Evolutionary conservation across 2,888 invertebrate species (phyloP), one percentile per base, ranked within the genome.

Genomic region (Lasius fuliginosus): DNA sequence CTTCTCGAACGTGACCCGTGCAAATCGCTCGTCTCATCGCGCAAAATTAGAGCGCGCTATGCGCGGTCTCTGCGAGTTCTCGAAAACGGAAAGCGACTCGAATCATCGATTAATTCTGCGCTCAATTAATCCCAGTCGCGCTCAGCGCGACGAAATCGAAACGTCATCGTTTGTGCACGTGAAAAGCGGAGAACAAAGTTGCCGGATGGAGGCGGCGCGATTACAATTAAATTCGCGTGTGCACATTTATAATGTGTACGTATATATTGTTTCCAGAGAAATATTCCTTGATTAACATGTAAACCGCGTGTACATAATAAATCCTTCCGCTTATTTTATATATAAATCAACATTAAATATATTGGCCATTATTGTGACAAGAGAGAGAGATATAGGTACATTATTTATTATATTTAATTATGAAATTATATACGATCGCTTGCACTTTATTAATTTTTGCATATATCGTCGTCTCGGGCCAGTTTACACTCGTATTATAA

Each of bases 1-100:
- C 36, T 75, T 74, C 33, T 84, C 15, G 82, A 82, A 84, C 67
- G 82, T 67, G 67, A 83, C 64, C 64, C 71, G 69, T 64, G 36
- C 65, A 46, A 81, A 64, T 81, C 42, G 53, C 18, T 74, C 53
- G 33, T 40, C 46, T 65, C 18, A 23, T 23, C 23, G 23, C 23
- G 27, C 65, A 23, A 76, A 83, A 83, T 77, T 76, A 53, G 27
- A 60, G n/a, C n/a, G 18, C 49, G 12, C 18, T 36, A 4, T 23
- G 36, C 23, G 40, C 56, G 9, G 18, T n/a, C 36, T 76, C 23
- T 15, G 11, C 58, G 60, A 73, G 49, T 49, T 81, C 60, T 36
- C 60, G 27, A 73, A 62, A 27, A 62, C 9, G 33, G 40, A 30
- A 15, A 46, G 3, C 1, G 18, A 18, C 23, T 33, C 75, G 33